Conservation (phyloP, 2,113 vertebrate genomes). For the Sinocyclocheilus rhinocerous region DNA sequence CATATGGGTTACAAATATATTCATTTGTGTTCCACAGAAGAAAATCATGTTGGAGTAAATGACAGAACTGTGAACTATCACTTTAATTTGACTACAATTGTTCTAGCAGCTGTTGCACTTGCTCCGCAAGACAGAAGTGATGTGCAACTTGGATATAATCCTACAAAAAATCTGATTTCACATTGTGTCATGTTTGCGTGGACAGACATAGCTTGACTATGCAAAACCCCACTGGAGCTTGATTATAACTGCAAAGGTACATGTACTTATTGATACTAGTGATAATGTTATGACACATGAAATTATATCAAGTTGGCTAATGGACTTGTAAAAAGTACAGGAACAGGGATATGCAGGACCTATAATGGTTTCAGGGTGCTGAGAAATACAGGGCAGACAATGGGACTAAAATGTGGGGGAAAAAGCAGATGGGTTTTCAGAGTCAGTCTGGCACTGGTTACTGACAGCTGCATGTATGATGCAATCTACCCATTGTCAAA, state of each 20-base stretch:
- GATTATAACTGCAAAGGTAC: background rate
- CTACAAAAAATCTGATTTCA: background rate
- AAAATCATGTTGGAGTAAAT: background rate
- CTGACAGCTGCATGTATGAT: background rate
- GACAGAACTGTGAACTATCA: background rate
- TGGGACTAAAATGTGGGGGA: background rate
- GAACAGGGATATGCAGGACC: background rate
- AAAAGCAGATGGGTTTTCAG: background rate
- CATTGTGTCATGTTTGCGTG: background rate
- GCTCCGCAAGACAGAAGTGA: background rate
- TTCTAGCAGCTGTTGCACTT: background rate
- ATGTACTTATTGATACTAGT: background rate
- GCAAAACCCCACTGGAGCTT: background rate
- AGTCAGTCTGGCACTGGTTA: background rate
- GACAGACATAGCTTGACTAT: background rate
- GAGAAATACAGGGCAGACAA: background rate
- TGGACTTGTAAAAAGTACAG: background rate
- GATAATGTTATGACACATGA: background rate
- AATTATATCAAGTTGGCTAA: background rate
- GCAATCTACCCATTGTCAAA: background rate
- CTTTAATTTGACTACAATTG: background rate
- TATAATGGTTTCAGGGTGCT: background rate
- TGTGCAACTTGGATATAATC: background rate
- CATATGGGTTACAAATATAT: no score
- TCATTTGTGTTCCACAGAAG: background rate